Percentiles rank a stretch among this genome's conserved stretches.
These are phyloP conservation scores for Brachypodius melanocephalos DNA, from an alignment of 2,113 vertebrate species.

Conservation along the genomic window DNA sequence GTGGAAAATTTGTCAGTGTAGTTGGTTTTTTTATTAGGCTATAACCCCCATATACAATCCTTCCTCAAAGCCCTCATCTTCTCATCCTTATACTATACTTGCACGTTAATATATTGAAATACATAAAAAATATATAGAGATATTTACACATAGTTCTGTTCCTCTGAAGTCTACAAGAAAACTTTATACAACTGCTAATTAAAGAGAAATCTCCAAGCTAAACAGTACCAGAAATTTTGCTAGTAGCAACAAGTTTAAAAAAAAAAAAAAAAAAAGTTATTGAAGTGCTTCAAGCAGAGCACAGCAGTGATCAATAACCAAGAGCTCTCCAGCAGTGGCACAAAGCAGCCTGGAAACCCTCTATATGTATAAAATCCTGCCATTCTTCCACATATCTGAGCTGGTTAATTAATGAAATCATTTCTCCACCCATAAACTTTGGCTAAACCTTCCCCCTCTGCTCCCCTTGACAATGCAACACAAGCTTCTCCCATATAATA, in stretches of 20 bases:
- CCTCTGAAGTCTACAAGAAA: neutral
- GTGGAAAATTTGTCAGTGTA: neutral
- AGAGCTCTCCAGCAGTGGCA: neutral
- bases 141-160: neutral
- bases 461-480: neutral
- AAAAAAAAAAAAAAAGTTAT: accelerated
- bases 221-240: neutral
- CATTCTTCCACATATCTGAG: neutral
- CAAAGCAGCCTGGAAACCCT: slow-evolving; percentile 9
- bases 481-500: neutral
- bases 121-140: neutral
- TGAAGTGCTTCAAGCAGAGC: neutral
- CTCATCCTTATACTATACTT: neutral
- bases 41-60: neutral
- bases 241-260: neutral
- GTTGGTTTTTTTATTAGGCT: neutral
- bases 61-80: neutral
- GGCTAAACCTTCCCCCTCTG: slow-evolving; percentile 9
- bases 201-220: neutral
- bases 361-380: neutral
- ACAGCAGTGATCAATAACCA: neutral
- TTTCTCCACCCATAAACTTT: slow-evolving; percentile 47
- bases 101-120: neutral
- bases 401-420: slow-evolving; percentile 40
- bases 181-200: neutral